Evolutionary conservation across 2,888 invertebrate species (phyloP).

Genomic region (Epinotia demarniana): DNA sequence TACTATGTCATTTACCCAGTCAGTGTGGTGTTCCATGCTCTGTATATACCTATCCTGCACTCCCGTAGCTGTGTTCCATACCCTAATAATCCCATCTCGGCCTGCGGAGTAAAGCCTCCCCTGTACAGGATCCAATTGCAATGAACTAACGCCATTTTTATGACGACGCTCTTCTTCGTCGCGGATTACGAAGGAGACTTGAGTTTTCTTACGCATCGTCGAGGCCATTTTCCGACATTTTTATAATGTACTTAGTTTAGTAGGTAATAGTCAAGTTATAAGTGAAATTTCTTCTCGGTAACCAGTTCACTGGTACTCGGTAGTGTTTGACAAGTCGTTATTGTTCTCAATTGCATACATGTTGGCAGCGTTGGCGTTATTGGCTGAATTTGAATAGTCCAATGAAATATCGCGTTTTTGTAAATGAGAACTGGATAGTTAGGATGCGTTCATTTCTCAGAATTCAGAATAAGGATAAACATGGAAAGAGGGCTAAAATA

Average conservation of each 20-base stretch:
- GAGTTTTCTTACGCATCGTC: slow-evolving; percentile 83
- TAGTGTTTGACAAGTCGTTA: slow-evolving; percentile 36
- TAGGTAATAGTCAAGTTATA: slow-evolving; percentile 46
- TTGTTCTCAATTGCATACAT: slow-evolving; percentile 26
- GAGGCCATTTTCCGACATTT: slow-evolving; percentile 83
- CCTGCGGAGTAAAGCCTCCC: slow-evolving; percentile 98
- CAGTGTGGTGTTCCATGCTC: slow-evolving; percentile 99
- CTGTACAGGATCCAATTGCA: slow-evolving; percentile 95
- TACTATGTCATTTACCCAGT: slow-evolving; percentile 99
- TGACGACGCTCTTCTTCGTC: slow-evolving; percentile 97
- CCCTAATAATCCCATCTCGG: slow-evolving; percentile 98
- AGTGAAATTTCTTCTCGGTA: slow-evolving; percentile 51
- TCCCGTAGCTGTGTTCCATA: slow-evolving; percentile 89
- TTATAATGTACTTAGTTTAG: slow-evolving; percentile 59
- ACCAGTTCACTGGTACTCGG: slow-evolving; percentile 34
- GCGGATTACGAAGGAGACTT: slow-evolving; percentile 99
- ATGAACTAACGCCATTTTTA: slow-evolving; percentile 97
- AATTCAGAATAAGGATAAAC: too few species aligned
- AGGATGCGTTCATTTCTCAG: slow-evolving; percentile 22
- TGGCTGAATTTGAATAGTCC: slow-evolving; percentile 14
- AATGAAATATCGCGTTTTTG: slow-evolving; percentile 11
- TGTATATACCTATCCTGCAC: slow-evolving; percentile 89
- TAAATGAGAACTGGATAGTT: not conserved
- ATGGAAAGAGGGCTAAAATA: too few species aligned
- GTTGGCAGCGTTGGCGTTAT: slow-evolving; percentile 1